Percentiles rank a stretch among this genome's conserved stretches.
These are phyloP conservation scores for Cantharis rustica DNA, from an alignment of 2,888 invertebrate species.

Conservation along the genomic window DNA sequence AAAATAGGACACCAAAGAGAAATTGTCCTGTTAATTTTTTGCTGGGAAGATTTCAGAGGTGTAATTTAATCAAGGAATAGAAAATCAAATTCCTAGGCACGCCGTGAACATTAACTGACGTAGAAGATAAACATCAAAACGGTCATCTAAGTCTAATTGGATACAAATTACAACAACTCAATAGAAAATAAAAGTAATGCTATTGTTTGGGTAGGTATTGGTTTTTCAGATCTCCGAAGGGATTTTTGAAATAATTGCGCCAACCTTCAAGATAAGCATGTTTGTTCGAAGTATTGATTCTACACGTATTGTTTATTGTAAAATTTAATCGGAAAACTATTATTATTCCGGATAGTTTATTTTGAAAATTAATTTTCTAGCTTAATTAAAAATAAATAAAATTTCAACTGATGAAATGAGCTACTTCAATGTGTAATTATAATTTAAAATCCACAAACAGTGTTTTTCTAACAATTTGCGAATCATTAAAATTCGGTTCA, in stretches of 20 bases:
- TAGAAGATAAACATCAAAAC: neutral
- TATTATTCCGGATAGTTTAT: neutral
- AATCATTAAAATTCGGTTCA: neutral
- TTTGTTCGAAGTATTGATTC: neutral
- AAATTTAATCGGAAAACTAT: neutral
- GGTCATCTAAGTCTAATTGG: neutral
- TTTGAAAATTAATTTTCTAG: neutral
- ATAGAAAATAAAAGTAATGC: neutral
- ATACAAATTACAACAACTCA: neutral
- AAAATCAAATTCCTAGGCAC: neutral
- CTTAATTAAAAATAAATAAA: neutral
- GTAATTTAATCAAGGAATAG: neutral
- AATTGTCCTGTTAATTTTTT: neutral
- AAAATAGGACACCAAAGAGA: neutral
- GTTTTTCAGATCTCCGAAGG: neutral
- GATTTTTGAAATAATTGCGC: neutral
- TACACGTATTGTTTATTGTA: neutral
- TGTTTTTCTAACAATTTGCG: neutral
- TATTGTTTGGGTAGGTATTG: neutral
- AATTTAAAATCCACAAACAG: neutral
- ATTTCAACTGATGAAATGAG: neutral
- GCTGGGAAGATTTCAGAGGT: neutral
- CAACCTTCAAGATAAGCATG: neutral
- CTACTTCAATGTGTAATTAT: neutral
- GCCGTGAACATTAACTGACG: neutral